Base-by-base conservation (phyloP, 2,797 vertebrate species). In the Mormyrus proboscirostris region DNA sequence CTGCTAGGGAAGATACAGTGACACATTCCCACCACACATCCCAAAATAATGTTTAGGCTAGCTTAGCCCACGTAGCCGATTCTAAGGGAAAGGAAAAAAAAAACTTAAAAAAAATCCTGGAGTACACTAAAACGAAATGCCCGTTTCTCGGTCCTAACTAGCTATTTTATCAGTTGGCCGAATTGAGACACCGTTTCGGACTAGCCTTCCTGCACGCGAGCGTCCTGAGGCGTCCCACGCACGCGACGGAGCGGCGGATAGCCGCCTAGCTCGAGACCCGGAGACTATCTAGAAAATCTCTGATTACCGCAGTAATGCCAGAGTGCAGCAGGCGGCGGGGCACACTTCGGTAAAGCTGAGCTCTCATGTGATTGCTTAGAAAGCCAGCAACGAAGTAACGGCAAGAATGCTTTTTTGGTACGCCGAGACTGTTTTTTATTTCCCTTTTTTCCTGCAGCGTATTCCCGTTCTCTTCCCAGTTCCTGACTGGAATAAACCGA, bases 361-460 rank as follows among this genome's bases (percentile, higher is more conserved):
- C 90, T 90, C 88, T 90, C 90, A 90, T 90, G 88, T 88, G 90
- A 89, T 79, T 38, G 88, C 50, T 88, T 86, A 49, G 38, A 25
- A 38, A 49, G 49, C 82, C 88, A 86, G 83, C 53, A 86, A 29
- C 22, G 12, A 33, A 49, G 82, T 62, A 85, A 59, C 79, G 38
- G 53, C 53, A 82, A 57, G 22, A 88, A 83, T 38, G 55, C 29
- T 51, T 44, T 19, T 33, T 29, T 88, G 25, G 9, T 29, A 14
- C 69, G 44, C 47, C 49, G 22, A 29, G 10, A 41, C 44, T 25
- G 59, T 88, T 73, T 10, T 57, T 59, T 65, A 19, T 51, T 6
- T 84, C 79, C 76, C 10, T 44, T 57, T 88, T 62, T 44, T 19
- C 79, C 41, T 25, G 88, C 88, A 57, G 82, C 57, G 55, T 86